Base-by-base conservation (phyloP, 1,140 invertebrate genomes). In the Leptonema lineaticorne region DNA sequence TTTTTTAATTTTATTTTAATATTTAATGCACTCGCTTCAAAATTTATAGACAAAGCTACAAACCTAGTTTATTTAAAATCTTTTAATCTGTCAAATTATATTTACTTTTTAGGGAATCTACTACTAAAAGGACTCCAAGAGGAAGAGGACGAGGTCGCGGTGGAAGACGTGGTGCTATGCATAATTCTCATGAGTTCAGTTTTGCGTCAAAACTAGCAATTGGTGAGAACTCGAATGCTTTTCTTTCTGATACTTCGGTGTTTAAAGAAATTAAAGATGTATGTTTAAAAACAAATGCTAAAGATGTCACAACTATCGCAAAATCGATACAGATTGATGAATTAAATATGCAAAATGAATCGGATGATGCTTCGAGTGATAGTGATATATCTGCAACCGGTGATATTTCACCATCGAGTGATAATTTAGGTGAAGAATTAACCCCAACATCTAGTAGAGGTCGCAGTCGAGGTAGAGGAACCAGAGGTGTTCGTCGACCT, bases 361-460 rank as follows among this genome's bases (percentile, higher is more conserved):
- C 62, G 2, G 67, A 41, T 69, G 79, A 27, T 76, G 78, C 1
- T 77, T 78, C 1, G 78, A 77, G 0, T 57, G 78, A n/a, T 11
- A 79, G 79, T 18, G 79, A 78, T 65, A 75, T 78, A 74, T 82
- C 81, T 29, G 79, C 80, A 76, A 78, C 80, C 75, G 79, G 11
- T 1, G 8, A 24, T 8, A 24, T 57, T 5, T 68, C 46, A 7
- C 58, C 56, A 14, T 6, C 14, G 11, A 37, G 28, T 14, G 16
- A 27, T 8, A 48, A 6, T n/a, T 9, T 64, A 41, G 9, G n/a
- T 20, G 45, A 58, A 8, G 66, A n/a, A 16, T 26, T 18, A 14
- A 18, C 45, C 1, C 6, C 50, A 1, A 53, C 11, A 14, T 26
- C 20, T 18, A 22, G 26, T 14, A 60, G 63, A 18, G 68, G 71